phyloP scores from a whole-genome alignment of 2,113 vertebrate genomes.

The Tachysurus vachellii region DNA sequence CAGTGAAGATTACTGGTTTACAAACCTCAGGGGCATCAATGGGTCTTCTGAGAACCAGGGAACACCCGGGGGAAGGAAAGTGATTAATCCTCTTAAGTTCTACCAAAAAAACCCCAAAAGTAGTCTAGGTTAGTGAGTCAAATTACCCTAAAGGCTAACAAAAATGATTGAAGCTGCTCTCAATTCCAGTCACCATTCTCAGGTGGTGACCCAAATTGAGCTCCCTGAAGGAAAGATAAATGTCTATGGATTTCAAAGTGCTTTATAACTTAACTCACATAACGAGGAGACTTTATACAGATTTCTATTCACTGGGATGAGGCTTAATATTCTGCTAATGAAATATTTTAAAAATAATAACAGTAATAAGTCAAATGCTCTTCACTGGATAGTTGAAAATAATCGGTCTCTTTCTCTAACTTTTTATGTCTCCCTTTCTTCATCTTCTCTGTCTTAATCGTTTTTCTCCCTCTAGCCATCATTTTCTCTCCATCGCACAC shows the following conservation, averaged over 20 bases:
- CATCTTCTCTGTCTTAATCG: no score
- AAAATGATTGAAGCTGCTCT: constrained; percentile 46
- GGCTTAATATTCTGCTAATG: neutral
- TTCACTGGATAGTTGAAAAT: neutral
- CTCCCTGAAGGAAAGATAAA: constrained; percentile 30
- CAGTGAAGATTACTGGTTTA: neutral
- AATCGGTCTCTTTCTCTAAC: no score
- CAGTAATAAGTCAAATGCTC: neutral
- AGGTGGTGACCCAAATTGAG: constrained; percentile 45
- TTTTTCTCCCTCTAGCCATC: no score
- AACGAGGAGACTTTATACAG: neutral
- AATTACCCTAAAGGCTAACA: constrained; percentile 43
- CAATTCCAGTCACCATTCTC: constrained; percentile 45
- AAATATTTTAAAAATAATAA: neutral
- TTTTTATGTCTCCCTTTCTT: no score
- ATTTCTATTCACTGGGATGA: neutral
- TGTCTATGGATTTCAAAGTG: constrained; percentile 31
- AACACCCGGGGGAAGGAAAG: neutral
- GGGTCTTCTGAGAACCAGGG: neutral
- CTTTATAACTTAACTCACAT: neutral
- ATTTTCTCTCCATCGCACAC: no score
- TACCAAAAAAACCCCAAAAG: constrained; percentile 26
- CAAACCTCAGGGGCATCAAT: neutral
- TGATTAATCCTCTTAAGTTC: constrained; percentile 25
- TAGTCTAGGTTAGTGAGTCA: constrained; percentile 21